Evolutionary conservation across 1,140 invertebrate genomes (phyloP).

Genomic region (Drosophila nikananu): DNA sequence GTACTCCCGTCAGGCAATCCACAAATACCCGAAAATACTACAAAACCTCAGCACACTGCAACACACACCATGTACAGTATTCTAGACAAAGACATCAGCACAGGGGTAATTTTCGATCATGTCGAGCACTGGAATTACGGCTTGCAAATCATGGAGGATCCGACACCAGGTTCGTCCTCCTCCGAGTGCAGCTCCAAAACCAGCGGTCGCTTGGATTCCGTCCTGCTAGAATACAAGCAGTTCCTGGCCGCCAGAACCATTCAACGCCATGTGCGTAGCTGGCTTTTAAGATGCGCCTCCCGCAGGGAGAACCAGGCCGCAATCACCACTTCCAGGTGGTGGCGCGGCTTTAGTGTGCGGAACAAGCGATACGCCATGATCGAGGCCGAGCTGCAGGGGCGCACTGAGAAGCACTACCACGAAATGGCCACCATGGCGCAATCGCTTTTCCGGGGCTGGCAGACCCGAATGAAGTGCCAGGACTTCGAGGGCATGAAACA

Average conservation of each 20-base stretch:
- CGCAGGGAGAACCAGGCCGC: not conserved
- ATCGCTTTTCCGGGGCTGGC: constrained; percentile 59
- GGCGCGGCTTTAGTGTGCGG: constrained; percentile 30
- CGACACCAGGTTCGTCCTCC: not conserved
- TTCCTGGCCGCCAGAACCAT: constrained; percentile 69
- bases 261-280: constrained; percentile 51
- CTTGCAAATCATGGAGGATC: not conserved
- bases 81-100: not conserved
- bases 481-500: constrained; percentile 26
- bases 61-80: not conserved
- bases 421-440: constrained; percentile 39
- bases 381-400: constrained; percentile 21
- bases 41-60: not conserved
- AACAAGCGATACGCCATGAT: not conserved
- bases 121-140: not conserved
- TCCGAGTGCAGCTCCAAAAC: not conserved
- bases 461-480: constrained; percentile 40
- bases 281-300: not conserved
- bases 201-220: not conserved
- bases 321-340: constrained; percentile 37
- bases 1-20: not conserved
- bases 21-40: not conserved
- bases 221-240: constrained; percentile 62
- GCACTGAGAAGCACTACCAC: constrained; percentile 9
- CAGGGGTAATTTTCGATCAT: too few relatives aligned